These are phyloP conservation scores for Dipodomys spectabilis DNA, from an alignment of 2,113 vertebrate genomes.

Conservation along the genomic window DNA sequence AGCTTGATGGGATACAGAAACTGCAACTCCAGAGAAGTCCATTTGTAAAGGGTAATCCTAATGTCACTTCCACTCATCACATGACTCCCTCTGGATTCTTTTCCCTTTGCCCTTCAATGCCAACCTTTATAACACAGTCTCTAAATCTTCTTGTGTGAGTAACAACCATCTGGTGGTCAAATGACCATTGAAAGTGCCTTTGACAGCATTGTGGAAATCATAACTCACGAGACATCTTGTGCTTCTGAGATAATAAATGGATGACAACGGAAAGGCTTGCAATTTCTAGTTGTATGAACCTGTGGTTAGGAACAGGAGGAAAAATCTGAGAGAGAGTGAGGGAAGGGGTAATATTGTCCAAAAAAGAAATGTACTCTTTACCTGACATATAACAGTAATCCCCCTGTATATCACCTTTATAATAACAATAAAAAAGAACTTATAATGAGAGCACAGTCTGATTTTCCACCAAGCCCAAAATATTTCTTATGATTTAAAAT, in stretches of 20 bases:
- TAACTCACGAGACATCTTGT: constrained; percentile 14
- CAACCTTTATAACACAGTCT: constrained; percentile 30
- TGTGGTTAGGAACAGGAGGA: too few relatives aligned
- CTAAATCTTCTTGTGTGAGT: constrained; percentile 25
- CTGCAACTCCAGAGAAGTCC: background rate
- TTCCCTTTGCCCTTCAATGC: constrained; percentile 27
- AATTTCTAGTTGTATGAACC: background rate
- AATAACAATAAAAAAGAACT: background rate
- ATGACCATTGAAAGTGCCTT: constrained; percentile 21
- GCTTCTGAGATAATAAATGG: background rate
- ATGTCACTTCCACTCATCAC: background rate
- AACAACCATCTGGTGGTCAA: constrained; percentile 54
- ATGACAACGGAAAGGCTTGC: constrained; percentile 33
- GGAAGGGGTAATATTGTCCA: too few relatives aligned
- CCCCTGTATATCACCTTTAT: too few relatives aligned
- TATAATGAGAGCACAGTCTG: background rate
- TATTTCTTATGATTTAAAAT: constrained; percentile 16
- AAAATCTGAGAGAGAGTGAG: too few relatives aligned
- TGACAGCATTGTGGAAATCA: constrained; percentile 6
- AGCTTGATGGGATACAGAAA: background rate
- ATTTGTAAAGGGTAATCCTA: constrained; percentile 13
- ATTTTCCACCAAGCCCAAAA: constrained; percentile 20
- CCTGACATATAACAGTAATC: too few relatives aligned
- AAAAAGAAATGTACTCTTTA: too few relatives aligned
- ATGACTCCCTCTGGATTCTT: background rate